Evolutionary conservation across 1,140 invertebrate genomes (phyloP).

Genomic region (Drosophila sp.): DNA sequence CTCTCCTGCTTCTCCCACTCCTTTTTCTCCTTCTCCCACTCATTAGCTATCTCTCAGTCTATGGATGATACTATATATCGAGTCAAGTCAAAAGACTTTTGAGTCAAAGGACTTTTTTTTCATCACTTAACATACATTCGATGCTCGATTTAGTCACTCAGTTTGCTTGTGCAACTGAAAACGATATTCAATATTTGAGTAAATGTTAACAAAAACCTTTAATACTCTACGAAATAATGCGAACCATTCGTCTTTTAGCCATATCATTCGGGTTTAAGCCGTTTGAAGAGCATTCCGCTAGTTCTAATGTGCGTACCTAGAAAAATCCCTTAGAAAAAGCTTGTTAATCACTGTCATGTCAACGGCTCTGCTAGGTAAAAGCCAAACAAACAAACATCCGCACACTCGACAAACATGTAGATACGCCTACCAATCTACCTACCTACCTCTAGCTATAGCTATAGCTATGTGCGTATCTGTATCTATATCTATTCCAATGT

Average conservation of each 20-base stretch:
- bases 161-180: background rate
- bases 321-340: slow-evolving; percentile 14
- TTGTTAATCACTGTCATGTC: slow-evolving; percentile 46
- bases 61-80: background rate
- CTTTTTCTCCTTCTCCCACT: background rate
- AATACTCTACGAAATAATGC: too few species aligned
- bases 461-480: background rate
- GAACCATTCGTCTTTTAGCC: background rate
- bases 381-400: slow-evolving; percentile 14
- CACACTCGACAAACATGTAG: background rate
- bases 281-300: background rate
- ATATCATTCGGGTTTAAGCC: background rate
- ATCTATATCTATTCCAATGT: slow-evolving; percentile 23
- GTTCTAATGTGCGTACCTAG: background rate
- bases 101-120: background rate
- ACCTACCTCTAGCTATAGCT: background rate
- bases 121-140: background rate
- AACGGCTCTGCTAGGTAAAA: slow-evolving; percentile 16
- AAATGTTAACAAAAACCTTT: too few species aligned
- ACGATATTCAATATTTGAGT: too few species aligned
- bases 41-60: background rate
- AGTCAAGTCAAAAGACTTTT: background rate
- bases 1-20: too few species aligned
- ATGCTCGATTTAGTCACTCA: background rate
- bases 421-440: background rate